Evolutionary conservation across 2,113 vertebrate species (phyloP).

Genomic region (Cygnus buccinator): DNA sequence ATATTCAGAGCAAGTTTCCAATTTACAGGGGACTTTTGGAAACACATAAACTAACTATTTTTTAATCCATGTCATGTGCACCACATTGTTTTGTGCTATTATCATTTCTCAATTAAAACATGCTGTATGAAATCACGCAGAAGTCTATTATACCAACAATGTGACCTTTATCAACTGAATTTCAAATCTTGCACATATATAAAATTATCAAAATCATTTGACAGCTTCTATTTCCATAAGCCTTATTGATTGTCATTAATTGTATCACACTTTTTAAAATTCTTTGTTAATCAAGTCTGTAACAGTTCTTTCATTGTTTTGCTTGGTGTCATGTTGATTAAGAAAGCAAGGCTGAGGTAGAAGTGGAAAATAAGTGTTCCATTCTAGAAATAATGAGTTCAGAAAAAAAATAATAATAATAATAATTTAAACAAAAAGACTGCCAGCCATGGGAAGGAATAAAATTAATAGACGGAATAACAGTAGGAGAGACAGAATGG

Average conservation of each 20-base stretch:
- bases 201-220: neutral
- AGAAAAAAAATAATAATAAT: neutral
- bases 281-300: neutral
- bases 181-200: neutral
- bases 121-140: neutral
- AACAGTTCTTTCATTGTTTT: neutral
- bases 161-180: neutral
- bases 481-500: neutral
- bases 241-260: neutral
- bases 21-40: neutral
- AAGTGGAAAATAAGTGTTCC: neutral
- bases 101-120: neutral
- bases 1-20: neutral
- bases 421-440: neutral
- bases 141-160: neutral
- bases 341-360: neutral
- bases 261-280: neutral
- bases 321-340: neutral
- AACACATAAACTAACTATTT: neutral
- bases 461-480: neutral
- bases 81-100: neutral
- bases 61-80: neutral
- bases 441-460: neutral
- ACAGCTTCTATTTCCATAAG: neutral
- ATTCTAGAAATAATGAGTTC: neutral